Evolutionary conservation across 2,888 invertebrate species (phyloP).

Genomic region (Pegoplata infirma): DNA sequence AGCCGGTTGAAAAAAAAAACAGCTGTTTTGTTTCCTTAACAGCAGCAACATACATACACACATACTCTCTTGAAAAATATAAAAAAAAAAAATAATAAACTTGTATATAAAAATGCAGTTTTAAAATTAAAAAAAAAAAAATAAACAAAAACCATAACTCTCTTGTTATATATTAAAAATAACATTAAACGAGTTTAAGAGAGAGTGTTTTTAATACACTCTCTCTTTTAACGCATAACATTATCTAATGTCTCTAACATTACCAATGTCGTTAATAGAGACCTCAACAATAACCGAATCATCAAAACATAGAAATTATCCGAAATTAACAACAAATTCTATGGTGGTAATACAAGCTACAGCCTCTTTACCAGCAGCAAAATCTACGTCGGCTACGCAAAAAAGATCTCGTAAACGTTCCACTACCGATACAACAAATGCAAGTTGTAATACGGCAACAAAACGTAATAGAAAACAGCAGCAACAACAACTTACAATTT

Average conservation of each 20-base stretch:
- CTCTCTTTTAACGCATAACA: constrained; percentile 25
- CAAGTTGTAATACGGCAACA: constrained; percentile 39
- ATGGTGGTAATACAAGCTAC: constrained; percentile 71
- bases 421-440: constrained; percentile 56
- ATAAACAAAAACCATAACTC: constrained; percentile 4
- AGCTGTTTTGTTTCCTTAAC: constrained; percentile 58
- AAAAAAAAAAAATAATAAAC: constrained; percentile 24
- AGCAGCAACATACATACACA: constrained; percentile 4
- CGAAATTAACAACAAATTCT: constrained; percentile 59
- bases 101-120: constrained; percentile 47
- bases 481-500: constrained; percentile 16
- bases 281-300: constrained; percentile 58
- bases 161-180: constrained; percentile 1
- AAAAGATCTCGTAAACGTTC: constrained; percentile 65
- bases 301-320: constrained; percentile 58
- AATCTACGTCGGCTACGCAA: constrained; percentile 45
- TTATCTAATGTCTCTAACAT: constrained; percentile 54
- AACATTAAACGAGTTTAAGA: constrained; percentile 25
- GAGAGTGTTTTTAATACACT: background rate
- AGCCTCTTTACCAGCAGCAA: constrained; percentile 54
- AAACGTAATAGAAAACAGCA: constrained; percentile 60
- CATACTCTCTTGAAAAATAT: background rate
- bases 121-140: constrained; percentile 36
- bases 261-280: constrained; percentile 63
- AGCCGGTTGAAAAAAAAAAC: constrained; percentile 72